Base-by-base conservation (phyloP, 1,140 invertebrate genomes). In the Drosophila lini region DNA sequence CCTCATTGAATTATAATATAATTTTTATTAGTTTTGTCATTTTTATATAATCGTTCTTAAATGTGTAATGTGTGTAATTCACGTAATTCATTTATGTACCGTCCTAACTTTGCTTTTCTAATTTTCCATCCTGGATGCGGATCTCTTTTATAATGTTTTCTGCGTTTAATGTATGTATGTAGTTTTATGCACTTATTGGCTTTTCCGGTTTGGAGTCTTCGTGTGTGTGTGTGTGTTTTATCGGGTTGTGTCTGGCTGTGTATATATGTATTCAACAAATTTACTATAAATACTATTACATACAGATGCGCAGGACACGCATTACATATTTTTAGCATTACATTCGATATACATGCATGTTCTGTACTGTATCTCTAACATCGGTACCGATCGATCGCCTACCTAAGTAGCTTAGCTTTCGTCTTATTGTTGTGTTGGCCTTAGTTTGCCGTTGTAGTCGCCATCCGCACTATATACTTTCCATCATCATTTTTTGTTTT, bases 21-120 rank as follows among this genome's bases (percentile, higher is more conserved):
- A 88, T 89, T 86, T 86, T 88, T 88, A 88, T 88, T 88, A 80
- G 73, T 80, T 88, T 86, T 75, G 65, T 78, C 75, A 63, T 63
- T 86, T 86, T 86, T 64, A 89, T 89, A 88, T 88, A 88, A 86
- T 86, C 82, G 62, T 86, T 88, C 84, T 89, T 88, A 86, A 86
- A 89, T 88, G 77, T 83, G 84, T 86, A 86, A 80, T 82, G 74
- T 81, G 74, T 74, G 70, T 78, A 71, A 71, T 71, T 59, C 68
- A 71, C 53, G 65, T 78, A 78, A 78, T 78, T 86, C 80, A 86
- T 88, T 75, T 76, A 83, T 88, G 68, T 89, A 74, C 68, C 68
- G 22, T 68, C 71, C 80, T 74, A 86, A 83, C 44, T 79, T 78
- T 77, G 83, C 63, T 74, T 63, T 88, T 74, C 74, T 75, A 77